Percentiles rank a stretch among this genome's conserved stretches.
phyloP scores from a whole-genome alignment of 2,113 vertebrate species.

The Aegithalos caudatus region DNA sequence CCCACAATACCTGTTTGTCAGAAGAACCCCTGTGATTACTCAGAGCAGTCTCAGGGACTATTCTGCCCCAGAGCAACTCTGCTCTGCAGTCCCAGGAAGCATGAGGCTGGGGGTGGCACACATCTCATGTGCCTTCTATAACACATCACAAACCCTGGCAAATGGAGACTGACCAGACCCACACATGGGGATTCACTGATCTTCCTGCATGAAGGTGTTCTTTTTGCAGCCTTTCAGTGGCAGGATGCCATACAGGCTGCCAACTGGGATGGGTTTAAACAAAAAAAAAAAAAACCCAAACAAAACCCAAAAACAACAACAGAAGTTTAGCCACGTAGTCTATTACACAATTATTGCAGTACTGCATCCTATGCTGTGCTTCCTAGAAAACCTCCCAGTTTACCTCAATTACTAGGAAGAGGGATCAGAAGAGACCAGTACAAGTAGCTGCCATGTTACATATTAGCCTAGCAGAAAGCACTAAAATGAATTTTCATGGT shows the following conservation, averaged over 20 bases:
- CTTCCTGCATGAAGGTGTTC: not conserved
- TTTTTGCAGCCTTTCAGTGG: not conserved
- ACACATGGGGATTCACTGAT: not conserved
- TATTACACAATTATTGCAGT: not conserved
- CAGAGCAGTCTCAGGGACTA: not conserved
- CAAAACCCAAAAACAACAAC: no score
- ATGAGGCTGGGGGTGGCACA: not conserved
- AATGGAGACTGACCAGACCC: not conserved
- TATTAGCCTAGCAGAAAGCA: not conserved
- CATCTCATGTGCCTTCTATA: fast-evolving
- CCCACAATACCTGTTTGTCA: not conserved
- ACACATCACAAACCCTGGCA: not conserved
- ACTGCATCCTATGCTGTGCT: not conserved
- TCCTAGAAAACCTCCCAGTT: not conserved
- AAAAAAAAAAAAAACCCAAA: not conserved
- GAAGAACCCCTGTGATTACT: not conserved
- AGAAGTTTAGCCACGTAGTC: not conserved
- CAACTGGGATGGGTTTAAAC: not conserved
- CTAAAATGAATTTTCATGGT: fast-evolving
- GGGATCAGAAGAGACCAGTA: not conserved
- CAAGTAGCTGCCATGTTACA: not conserved
- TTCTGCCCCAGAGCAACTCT: not conserved
- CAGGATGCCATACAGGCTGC: not conserved
- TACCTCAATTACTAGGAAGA: not conserved
- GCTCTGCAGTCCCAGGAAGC: fast-evolving